These are phyloP conservation scores for Scaptomyza pallida DNA, from an alignment of 1,140 invertebrate species.

Conservation along the genomic window DNA sequence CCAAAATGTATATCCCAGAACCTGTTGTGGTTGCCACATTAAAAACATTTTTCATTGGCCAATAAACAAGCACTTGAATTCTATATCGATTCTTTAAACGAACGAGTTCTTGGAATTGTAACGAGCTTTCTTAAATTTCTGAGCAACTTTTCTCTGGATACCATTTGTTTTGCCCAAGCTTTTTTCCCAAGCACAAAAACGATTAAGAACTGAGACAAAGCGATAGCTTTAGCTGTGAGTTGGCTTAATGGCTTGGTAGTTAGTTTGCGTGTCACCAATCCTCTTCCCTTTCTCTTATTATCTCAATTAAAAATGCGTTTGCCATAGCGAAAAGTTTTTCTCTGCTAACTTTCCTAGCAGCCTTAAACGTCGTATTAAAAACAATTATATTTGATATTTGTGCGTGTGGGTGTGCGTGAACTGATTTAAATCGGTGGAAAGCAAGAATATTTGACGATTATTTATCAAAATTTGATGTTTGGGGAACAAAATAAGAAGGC, in stretches of 20 bases:
- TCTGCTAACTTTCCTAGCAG: background rate
- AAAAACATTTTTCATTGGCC: too few species aligned
- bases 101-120: constrained; percentile 6
- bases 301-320: constrained; percentile 18
- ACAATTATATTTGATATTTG: background rate
- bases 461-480: too few species aligned
- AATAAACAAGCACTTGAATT: background rate
- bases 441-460: too few species aligned
- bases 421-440: constrained; percentile 11
- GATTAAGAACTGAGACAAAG: background rate
- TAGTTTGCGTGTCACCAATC: constrained; percentile 1
- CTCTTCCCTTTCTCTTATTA: background rate
- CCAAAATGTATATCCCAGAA: too few species aligned
- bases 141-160: constrained; percentile 5
- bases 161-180: constrained; percentile 3
- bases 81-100: background rate
- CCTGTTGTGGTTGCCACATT: too few species aligned
- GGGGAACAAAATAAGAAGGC: too few species aligned
- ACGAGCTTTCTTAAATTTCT: background rate
- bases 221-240: background rate
- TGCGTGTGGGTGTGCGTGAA: background rate
- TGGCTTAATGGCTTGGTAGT: background rate
- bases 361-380: constrained; percentile 15
- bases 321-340: background rate
- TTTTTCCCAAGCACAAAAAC: background rate